Evolutionary conservation across 2,113 vertebrate genomes (phyloP), one percentile per base, ranked within the genome.

Genomic region (Melospiza melodia): DNA sequence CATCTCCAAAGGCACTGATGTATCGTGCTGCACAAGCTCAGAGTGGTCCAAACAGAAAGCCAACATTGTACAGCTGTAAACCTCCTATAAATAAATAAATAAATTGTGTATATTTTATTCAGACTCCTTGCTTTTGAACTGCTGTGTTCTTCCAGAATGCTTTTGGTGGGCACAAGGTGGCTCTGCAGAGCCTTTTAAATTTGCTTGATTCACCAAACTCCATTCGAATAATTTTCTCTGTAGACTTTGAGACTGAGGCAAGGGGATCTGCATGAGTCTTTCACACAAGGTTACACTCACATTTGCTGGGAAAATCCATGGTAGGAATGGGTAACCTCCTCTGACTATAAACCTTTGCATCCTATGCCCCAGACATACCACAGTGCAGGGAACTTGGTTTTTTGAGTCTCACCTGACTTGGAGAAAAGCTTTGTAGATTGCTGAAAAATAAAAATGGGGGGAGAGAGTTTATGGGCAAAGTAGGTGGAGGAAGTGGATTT

Each of bases 51-150:
- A 87, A 52, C 68, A 75, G 95, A 87, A 96, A 93, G 93, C 86
- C 90, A 92, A 95, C 5, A 13, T 30, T 88, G 92, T 96, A 96
- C 80, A 92, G 93, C 81, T 96, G 94, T 95, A 96, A 96, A 95
- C 85, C 93, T 96, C 84, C 87, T 94, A 87, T 93, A 83, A 96
- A 95, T 90, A 90, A 90, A 39, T 37, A 41, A 41, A 90, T 96
- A 92, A 96, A 97, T 90, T 87, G 83, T 94, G 85, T 96, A 84
- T 93, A 92, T 93, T 94, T 95, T 96, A 95, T 86, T 92, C 86
- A 85, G 49, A 87, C 18, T 46, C 55, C 15, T 24, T 62, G 51
- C 46, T 66, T 95, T 68, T 65, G 27, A 74, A 20, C 10, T 48
- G 52, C 51, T 57, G 16, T 39, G 24, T 84, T 80, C 75, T 91